A percentile compares a stretch with the other conserved stretches of the same genome.
Conservation (phyloP, 2,888 invertebrate genomes). For the Amorpha juglandis region DNA sequence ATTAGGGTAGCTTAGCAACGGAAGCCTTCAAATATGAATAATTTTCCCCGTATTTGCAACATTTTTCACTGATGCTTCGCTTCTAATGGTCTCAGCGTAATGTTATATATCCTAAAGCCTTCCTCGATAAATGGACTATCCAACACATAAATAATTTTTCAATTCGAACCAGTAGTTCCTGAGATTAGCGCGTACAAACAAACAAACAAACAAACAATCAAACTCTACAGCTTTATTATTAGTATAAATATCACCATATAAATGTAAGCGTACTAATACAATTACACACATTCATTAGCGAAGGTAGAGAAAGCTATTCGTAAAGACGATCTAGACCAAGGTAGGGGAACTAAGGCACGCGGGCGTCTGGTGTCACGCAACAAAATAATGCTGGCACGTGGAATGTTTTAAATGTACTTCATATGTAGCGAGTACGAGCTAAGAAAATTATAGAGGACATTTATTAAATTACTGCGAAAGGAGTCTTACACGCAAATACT, state of each 20-base stretch:
- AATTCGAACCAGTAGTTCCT: too few species aligned
- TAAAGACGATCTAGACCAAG: slow-evolving; percentile 17
- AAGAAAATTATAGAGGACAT: slow-evolving; percentile 10
- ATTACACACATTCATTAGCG: neutral
- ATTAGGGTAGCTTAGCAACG: too few species aligned
- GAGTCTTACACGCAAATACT: slow-evolving; percentile 1
- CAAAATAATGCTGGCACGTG: slow-evolving; percentile 4
- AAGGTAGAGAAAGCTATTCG: slow-evolving; percentile 3
- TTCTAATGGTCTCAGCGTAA: too few species aligned
- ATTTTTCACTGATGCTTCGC: too few species aligned
- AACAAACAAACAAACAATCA: too few species aligned
- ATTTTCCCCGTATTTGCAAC: too few species aligned
- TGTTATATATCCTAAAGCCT: too few species aligned
- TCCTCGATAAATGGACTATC: too few species aligned
- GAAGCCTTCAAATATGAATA: too few species aligned
- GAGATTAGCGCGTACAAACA: too few species aligned
- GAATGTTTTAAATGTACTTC: neutral
- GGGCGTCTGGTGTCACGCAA: slow-evolving; percentile 8
- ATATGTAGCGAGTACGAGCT: slow-evolving; percentile 5
- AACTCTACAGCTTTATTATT: too few species aligned
- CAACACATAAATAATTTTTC: too few species aligned
- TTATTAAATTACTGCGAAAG: slow-evolving; percentile 6
- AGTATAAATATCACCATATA: neutral
- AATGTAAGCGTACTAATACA: neutral
- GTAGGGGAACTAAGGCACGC: neutral